Evolutionary conservation across 2,797 vertebrate species (phyloP).

Genomic region (Rhinoraja longicauda): DNA sequence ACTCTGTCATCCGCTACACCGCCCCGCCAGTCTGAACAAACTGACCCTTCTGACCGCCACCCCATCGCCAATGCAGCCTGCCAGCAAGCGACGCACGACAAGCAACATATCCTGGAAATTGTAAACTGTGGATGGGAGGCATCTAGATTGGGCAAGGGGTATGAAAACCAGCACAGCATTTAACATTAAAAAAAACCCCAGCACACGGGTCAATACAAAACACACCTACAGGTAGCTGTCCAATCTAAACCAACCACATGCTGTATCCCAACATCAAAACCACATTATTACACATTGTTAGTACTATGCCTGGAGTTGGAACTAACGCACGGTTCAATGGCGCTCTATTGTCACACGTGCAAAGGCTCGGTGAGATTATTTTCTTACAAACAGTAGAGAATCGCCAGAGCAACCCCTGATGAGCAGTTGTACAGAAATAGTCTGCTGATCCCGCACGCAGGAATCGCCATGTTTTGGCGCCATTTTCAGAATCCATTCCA

Average conservation of each 20-base stretch:
- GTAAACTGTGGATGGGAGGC: neutral
- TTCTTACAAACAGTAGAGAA: too few species aligned
- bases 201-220: neutral
- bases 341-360: too few species aligned
- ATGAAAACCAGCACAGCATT: neutral
- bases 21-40: conserved; percentile 67
- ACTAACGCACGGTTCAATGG: neutral
- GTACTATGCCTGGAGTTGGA: neutral
- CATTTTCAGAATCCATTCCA: too few species aligned
- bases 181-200: neutral
- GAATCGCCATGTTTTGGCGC: too few species aligned
- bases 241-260: too few species aligned
- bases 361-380: too few species aligned
- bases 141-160: neutral
- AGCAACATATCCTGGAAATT: neutral
- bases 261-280: too few species aligned
- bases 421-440: too few species aligned
- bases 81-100: neutral
- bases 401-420: too few species aligned
- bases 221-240: neutral
- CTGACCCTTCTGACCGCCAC: neutral
- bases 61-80: too few species aligned
- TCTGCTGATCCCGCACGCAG: too few species aligned
- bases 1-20: conserved; percentile 82
- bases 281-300: neutral